These are phyloP conservation scores for Pediacus dermestoides DNA, from an alignment of 2,888 invertebrate genomes.

Conservation along the genomic window DNA sequence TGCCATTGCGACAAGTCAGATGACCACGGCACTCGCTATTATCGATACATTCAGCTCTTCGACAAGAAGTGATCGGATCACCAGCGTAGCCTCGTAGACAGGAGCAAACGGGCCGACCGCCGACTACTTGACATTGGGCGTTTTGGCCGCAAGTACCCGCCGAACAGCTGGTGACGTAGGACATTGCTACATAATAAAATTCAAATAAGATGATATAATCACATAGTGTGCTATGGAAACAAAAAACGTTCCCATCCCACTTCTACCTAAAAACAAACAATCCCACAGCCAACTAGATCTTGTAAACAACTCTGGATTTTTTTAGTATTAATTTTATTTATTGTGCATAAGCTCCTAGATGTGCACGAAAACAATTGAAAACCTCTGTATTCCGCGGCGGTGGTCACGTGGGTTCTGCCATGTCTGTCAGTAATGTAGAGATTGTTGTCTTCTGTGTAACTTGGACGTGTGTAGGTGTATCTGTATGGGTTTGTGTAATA, in stretches of 20 bases:
- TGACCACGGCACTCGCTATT: constrained; percentile 72
- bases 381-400: constrained; percentile 31
- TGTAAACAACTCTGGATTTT: no score
- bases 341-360: no score
- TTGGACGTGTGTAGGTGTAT: constrained; percentile 14
- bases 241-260: no score
- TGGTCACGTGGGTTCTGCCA: constrained; percentile 39
- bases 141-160: constrained; percentile 65
- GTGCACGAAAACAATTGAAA: no score
- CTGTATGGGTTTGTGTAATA: constrained; percentile 31
- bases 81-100: constrained; percentile 77
- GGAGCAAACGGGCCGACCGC: constrained; percentile 75
- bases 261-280: no score
- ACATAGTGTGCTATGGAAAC: no score
- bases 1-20: constrained; percentile 70
- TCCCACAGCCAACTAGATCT: no score
- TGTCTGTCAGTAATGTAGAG: constrained; percentile 46
- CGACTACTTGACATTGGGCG: constrained; percentile 60
- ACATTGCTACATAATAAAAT: constrained; percentile 19
- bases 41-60: constrained; percentile 55
- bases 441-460: constrained; percentile 19
- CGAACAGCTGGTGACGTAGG: constrained; percentile 43
- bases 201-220: no score
- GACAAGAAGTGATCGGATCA: constrained; percentile 71
- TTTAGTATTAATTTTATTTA: no score